Percentiles rank a stretch among this genome's conserved stretches.
Evolutionary conservation across 2,113 vertebrate species (phyloP).

Genomic region (Brachypteracias leptosomus): DNA sequence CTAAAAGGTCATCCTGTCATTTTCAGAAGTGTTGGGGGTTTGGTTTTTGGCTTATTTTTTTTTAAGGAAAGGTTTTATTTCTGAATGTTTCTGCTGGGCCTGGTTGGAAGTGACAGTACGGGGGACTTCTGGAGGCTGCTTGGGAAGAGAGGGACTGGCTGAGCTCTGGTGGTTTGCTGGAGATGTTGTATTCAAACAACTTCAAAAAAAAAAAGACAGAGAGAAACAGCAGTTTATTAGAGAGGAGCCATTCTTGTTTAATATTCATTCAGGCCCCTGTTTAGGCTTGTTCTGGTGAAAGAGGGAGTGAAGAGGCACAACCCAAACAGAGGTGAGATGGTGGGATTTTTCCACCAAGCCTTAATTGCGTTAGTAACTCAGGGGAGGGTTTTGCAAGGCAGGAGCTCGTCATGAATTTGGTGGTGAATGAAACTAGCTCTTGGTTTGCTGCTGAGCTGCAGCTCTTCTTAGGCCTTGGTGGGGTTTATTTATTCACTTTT

Average conservation of each 20-base stretch:
- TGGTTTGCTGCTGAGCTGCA: background rate
- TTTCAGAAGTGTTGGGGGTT: background rate
- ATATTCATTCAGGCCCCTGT: conserved; percentile 55
- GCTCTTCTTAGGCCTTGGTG: background rate
- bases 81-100: background rate
- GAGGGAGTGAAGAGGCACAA: conserved; percentile 42
- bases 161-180: background rate
- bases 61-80: background rate
- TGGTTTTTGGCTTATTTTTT: background rate
- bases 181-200: background rate
- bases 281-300: conserved; percentile 60
- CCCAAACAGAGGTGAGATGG: conserved; percentile 32
- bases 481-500: background rate
- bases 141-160: background rate
- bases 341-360: conserved; percentile 63
- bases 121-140: background rate
- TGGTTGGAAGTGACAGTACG: background rate
- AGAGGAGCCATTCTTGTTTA: conserved; percentile 30
- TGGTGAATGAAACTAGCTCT: background rate
- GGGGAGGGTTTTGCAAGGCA: conserved; percentile 24
- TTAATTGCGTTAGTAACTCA: conserved; percentile 29
- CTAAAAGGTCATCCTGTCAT: background rate
- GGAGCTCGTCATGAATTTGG: background rate
- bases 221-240: conserved; percentile 20
- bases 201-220: background rate